A percentile compares a stretch with the other conserved stretches of the same genome.
These are phyloP conservation scores for Hydrozoanthus gracilis DNA, from an alignment of 92 coral and sea anemone genomes.

Conservation along the genomic window DNA sequence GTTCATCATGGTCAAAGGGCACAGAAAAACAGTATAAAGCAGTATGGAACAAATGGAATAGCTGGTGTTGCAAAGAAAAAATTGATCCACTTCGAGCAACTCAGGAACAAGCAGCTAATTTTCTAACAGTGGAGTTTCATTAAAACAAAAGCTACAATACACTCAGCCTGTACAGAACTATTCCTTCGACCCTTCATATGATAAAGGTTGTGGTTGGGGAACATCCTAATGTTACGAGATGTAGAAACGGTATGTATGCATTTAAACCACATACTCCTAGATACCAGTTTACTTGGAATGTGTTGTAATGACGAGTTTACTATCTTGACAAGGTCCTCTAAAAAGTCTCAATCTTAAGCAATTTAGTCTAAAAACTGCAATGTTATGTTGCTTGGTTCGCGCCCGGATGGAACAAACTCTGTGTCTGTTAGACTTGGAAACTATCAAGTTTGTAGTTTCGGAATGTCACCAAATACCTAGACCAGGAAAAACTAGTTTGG, in stretches of 20 bases:
- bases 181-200: background rate
- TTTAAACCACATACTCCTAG: too few species aligned
- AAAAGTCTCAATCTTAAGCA: background rate
- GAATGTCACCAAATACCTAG: too few species aligned
- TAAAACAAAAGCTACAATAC: background rate
- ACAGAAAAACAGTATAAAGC: slow-evolving; percentile 34
- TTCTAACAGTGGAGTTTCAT: background rate
- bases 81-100: slow-evolving; percentile 43
- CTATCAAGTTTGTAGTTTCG: background rate
- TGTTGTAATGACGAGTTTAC: too few species aligned
- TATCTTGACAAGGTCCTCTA: background rate
- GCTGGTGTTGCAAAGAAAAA: slow-evolving; percentile 45
- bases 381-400: background rate
- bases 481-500: too few species aligned
- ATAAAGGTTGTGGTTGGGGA: background rate
- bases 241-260: background rate
- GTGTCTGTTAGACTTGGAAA: slow-evolving; percentile 19
- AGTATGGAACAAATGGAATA: slow-evolving; percentile 29
- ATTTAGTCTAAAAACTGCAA: slow-evolving; percentile 30
- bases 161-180: background rate
- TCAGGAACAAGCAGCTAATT: slow-evolving; percentile 14
- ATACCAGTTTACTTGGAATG: too few species aligned
- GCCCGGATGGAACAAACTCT: slow-evolving; percentile 5
- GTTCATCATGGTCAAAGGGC: slow-evolving; percentile 28
- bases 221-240: background rate